Percentiles rank a stretch among this genome's conserved stretches.
Evolutionary conservation across 2,888 invertebrate genomes (phyloP).

Genomic region (Diarsia rubi): DNA sequence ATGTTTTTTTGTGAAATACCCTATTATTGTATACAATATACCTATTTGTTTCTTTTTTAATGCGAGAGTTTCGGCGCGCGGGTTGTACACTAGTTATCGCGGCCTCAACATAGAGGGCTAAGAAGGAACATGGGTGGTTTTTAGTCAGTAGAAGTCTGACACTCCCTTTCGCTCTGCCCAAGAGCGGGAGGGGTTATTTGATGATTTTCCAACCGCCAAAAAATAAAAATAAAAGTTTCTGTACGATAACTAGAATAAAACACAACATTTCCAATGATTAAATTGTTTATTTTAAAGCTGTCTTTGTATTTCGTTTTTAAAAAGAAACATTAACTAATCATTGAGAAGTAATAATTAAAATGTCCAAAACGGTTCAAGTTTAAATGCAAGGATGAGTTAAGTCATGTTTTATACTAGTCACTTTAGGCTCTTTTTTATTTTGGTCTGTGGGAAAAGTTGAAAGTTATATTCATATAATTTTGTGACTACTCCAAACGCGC

Average conservation of each 20-base stretch:
- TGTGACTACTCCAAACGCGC: not conserved
- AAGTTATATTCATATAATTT: not conserved
- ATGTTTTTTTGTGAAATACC: too few species aligned
- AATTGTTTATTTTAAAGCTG: constrained; percentile 30
- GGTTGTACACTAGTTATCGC: too few species aligned
- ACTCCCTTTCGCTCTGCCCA: too few species aligned
- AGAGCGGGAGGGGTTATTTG: too few species aligned
- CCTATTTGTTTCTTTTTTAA: too few species aligned
- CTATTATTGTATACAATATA: too few species aligned
- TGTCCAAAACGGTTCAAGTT: constrained; percentile 1
- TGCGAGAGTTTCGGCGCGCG: too few species aligned
- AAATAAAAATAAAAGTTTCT: too few species aligned
- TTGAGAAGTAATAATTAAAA: not conserved
- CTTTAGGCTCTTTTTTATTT: not conserved
- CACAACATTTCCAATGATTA: not conserved
- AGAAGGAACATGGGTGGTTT: too few species aligned
- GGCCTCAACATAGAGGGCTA: too few species aligned
- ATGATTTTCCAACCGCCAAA: too few species aligned
- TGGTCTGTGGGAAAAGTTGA: not conserved
- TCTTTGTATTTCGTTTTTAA: constrained; percentile 3
- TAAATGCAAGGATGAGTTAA: not conserved
- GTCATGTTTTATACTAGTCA: constrained; percentile 1
- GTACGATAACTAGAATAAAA: not conserved
- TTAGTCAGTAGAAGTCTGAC: too few species aligned
- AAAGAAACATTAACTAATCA: constrained; percentile 8